phyloP scores from a whole-genome alignment of 2,888 invertebrate species.

The Hypolimnas misippus region DNA sequence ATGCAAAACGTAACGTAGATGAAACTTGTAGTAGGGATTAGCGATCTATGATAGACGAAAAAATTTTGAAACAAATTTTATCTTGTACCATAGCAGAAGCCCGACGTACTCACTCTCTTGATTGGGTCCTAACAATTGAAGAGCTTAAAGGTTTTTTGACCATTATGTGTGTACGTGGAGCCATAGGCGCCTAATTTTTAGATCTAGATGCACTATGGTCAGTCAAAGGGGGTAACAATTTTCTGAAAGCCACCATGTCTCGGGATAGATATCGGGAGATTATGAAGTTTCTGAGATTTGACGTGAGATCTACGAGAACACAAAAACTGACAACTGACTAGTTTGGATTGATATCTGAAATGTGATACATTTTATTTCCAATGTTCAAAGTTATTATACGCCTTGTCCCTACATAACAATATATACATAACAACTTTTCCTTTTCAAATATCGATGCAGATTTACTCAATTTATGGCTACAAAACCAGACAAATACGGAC shows the following conservation, averaged over 20 bases:
- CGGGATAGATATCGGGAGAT: constrained; percentile 24
- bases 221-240: constrained; percentile 27
- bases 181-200: constrained; percentile 20
- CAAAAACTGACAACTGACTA: constrained; percentile 20
- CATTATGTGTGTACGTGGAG: constrained; percentile 16
- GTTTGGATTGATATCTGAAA: constrained; percentile 29
- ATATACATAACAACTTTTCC: constrained; percentile 33
- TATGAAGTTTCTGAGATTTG: constrained; percentile 23
- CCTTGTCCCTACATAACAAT: constrained; percentile 30
- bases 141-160: constrained; percentile 23
- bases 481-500: too few relatives aligned
- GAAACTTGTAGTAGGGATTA: constrained; percentile 26
- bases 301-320: constrained; percentile 15
- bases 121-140: constrained; percentile 21
- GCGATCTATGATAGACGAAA: constrained; percentile 17
- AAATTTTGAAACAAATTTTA: constrained; percentile 21
- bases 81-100: constrained; percentile 23
- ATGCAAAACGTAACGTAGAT: constrained; percentile 27
- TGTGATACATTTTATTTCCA: constrained; percentile 33
- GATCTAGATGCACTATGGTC: constrained; percentile 23
- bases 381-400: constrained; percentile 29
- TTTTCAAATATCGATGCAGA: constrained; percentile 11
- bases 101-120: constrained; percentile 14
- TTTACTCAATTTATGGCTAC: neutral
- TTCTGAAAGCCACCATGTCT: too few relatives aligned